Conservation (phyloP, 2,888 invertebrate genomes). For the Agrotis exclamationis region DNA sequence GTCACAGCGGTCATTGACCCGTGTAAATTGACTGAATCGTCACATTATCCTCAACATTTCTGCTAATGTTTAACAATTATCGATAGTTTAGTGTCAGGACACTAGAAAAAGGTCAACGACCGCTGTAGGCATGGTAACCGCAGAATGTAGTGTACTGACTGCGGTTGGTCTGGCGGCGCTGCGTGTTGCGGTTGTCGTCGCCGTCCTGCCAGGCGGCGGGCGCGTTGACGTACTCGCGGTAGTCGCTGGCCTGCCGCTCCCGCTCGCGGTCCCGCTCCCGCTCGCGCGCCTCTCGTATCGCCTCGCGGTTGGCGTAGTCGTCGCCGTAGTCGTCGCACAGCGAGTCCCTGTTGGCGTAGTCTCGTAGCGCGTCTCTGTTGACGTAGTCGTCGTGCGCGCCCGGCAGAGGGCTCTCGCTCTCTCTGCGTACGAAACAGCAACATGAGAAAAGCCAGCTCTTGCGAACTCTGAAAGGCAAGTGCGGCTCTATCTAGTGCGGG, state of each 20-base stretch:
- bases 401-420: constrained; percentile 87
- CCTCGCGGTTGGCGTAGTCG: constrained; percentile 89
- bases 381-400: constrained; percentile 87
- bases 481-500: constrained; percentile 78
- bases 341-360: constrained; percentile 88
- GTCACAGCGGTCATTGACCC: background rate
- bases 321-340: constrained; percentile 88
- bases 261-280: constrained; percentile 80
- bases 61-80: background rate
- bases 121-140: background rate
- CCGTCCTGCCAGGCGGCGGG: constrained; percentile 83
- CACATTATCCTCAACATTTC: background rate
- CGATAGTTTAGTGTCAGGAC: background rate
- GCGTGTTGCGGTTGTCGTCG: constrained; percentile 86
- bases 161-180: constrained; percentile 82
- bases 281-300: constrained; percentile 88
- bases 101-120: background rate
- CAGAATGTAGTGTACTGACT: constrained; percentile 68
- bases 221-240: constrained; percentile 89
- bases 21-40: background rate
- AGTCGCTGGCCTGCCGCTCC: constrained; percentile 81
- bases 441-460: constrained; percentile 88
- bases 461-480: constrained; percentile 84
- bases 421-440: constrained; percentile 90
- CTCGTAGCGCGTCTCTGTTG: constrained; percentile 85